phyloP scores from a whole-genome alignment of 2,797 vertebrate species.

The Gobionotothen gibberifrons region DNA sequence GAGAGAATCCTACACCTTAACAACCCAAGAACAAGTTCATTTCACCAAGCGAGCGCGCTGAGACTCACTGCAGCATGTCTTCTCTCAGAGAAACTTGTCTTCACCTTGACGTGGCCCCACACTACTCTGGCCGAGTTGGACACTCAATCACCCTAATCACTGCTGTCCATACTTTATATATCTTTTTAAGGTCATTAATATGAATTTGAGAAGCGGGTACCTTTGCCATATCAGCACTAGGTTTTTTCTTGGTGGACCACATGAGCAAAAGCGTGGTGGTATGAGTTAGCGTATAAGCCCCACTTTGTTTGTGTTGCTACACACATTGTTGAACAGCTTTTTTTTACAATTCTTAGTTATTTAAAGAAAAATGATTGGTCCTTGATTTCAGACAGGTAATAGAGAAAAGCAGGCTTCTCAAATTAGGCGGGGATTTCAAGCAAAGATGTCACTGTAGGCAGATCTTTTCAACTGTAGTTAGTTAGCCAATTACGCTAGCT shows the following conservation, averaged over 20 bases:
- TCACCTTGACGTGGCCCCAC: slow-evolving; percentile 60
- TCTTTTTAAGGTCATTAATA: slow-evolving; percentile 56
- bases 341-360: too few relatives aligned
- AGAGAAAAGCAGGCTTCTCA: too few relatives aligned
- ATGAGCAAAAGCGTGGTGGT: background rate
- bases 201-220: slow-evolving; percentile 37
- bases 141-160: slow-evolving; percentile 69
- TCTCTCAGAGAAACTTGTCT: slow-evolving; percentile 36
- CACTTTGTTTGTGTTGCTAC: too few relatives aligned
- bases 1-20: slow-evolving; percentile 57
- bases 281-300: background rate
- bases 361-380: too few relatives aligned
- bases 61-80: background rate
- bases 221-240: slow-evolving; percentile 33
- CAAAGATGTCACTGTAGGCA: too few relatives aligned
- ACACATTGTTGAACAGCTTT: too few relatives aligned
- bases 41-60: background rate
- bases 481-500: too few relatives aligned
- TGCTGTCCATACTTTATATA: slow-evolving; percentile 55
- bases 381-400: too few relatives aligned
- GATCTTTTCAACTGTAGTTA: too few relatives aligned
- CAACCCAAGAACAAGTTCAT: slow-evolving; percentile 46
- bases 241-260: slow-evolving; percentile 2
- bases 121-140: slow-evolving; percentile 35
- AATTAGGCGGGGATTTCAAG: too few relatives aligned